Base-by-base conservation (phyloP, 2,888 invertebrate species). In the Euproctis similis region DNA sequence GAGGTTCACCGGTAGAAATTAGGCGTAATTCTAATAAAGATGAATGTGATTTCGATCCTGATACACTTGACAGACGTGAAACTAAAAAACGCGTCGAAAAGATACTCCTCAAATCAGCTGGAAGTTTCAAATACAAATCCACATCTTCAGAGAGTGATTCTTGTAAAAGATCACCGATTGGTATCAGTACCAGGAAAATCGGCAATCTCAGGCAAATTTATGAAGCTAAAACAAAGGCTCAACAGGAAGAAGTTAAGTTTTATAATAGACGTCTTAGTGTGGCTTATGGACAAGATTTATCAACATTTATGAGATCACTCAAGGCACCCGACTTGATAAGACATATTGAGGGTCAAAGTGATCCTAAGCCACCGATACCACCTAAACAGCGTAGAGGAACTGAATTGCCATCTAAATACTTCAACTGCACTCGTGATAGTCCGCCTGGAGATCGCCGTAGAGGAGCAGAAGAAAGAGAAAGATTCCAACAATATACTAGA, bases 41-140 rank as follows among this genome's bases (percentile, higher is more conserved):
- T 33, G 45, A 45, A 18, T 94, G 92, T 55, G 94, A 94, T 16
- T 94, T 93, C 57, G 94, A 94, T 60, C 93, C 94, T 0, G 94
- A 95, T 48, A 95, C 94, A 1, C 80, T 95, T 13, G 94, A 95
- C 52, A 86, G 94, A 19, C 60, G 59, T 19, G 76, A 73, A 37
- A 46, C 46, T 4, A 77, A 72, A 31, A 82, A 82, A 49, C 64
- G 75, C 4, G 75, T 85, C 0, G 85, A 85, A 39, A 82, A 82
- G 55, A 81, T 85, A 46, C 68, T 91, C 1, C 63, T 93, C 0
- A 87, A 87, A 43, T 89, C 92, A 8, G 90, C 88, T 9, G 92
- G 91, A 11, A 93, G 92, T 38, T 94, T 94, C 51, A 88, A 90
- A 46, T 85, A 85, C 23, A 87, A 87, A 41, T 58, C 75, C 5